A percentile compares a stretch with the other conserved stretches of the same genome.
These are phyloP conservation scores for Trissoscelio sp. DNA, from an alignment of 2,888 invertebrate genomes.

Conservation along the genomic window DNA sequence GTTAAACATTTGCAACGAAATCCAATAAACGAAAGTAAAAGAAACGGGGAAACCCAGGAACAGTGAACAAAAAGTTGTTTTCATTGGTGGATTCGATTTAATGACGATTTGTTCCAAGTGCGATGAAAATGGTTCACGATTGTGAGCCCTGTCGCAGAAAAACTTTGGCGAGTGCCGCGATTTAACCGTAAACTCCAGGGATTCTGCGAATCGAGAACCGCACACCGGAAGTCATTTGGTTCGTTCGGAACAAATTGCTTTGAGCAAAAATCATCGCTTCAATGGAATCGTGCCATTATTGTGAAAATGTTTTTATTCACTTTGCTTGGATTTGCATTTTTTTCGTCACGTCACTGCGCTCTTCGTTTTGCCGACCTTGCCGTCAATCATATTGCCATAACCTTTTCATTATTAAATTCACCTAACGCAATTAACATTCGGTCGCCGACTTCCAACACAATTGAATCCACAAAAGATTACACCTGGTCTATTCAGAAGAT, in stretches of 20 bases:
- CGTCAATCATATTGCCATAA: conserved; percentile 24
- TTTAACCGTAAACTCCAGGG: conserved; percentile 62
- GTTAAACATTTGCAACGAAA: background rate
- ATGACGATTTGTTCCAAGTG: conserved; percentile 65
- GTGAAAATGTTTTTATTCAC: conserved; percentile 68
- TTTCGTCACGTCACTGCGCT: conserved; percentile 44
- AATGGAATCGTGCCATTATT: conserved; percentile 70
- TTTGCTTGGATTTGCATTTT: conserved; percentile 69
- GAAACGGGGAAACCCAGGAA: conserved; percentile 20
- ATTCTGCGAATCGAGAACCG: conserved; percentile 70
- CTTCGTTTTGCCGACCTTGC: conserved; percentile 48
- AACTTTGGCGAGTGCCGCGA: conserved; percentile 68
- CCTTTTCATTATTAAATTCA: conserved; percentile 36
- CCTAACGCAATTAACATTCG: conserved; percentile 45
- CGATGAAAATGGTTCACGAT: conserved; percentile 66
- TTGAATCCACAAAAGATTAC: background rate
- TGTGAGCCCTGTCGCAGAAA: conserved; percentile 59
- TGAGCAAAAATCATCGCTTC: conserved; percentile 70
- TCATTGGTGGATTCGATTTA: conserved; percentile 48
- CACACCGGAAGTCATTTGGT: conserved; percentile 71
- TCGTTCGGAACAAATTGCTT: conserved; percentile 71
- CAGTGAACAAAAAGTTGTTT: conserved; percentile 40
- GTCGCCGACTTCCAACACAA: conserved; percentile 14
- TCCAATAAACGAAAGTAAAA: conserved; percentile 13
- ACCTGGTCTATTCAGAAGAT: background rate